Evolutionary conservation across 2,888 invertebrate genomes (phyloP).

Genomic region (Apamea epomidion): DNA sequence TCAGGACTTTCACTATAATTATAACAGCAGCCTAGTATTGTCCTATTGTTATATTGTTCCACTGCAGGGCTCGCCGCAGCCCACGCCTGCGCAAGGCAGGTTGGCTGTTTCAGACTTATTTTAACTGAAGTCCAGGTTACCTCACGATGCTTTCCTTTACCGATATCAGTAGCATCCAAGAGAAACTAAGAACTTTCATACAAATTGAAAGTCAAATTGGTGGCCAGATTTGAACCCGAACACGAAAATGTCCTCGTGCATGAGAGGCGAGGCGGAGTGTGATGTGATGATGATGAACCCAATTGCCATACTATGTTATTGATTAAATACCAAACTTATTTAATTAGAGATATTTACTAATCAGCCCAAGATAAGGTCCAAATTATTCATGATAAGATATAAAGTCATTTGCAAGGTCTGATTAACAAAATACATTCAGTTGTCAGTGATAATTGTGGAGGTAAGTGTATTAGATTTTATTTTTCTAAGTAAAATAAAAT

Average conservation of each 20-base stretch:
- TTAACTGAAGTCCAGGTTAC: not conserved
- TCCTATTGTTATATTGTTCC: too few species aligned
- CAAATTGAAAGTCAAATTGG: not conserved
- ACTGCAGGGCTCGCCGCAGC: not conserved
- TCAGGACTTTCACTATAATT: conserved; percentile 3
- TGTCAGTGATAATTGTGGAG: conserved; percentile 38
- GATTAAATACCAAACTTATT: conserved; percentile 18
- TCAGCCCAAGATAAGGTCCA: conserved; percentile 47
- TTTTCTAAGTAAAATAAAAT: not conserved
- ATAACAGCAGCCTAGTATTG: not conserved
- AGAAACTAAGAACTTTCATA: too few species aligned
- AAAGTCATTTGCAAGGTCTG: conserved; percentile 34
- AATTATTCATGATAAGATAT: conserved; percentile 58
- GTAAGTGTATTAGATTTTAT: conserved; percentile 50
- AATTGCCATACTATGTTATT: not conserved
- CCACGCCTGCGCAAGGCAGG: not conserved
- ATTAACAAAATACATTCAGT: conserved; percentile 46
- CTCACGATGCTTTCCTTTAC: not conserved
- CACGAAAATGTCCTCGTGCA: not conserved
- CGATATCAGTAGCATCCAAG: not conserved
- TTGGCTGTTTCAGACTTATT: not conserved
- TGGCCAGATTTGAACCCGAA: not conserved
- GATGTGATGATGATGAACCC: conserved; percentile 15
- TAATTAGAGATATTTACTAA: conserved; percentile 45
- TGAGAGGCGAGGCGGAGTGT: not conserved